These are phyloP conservation scores for Trematocara unimaculatum DNA, from an alignment of 2,113 vertebrate species.

Conservation along the genomic window DNA sequence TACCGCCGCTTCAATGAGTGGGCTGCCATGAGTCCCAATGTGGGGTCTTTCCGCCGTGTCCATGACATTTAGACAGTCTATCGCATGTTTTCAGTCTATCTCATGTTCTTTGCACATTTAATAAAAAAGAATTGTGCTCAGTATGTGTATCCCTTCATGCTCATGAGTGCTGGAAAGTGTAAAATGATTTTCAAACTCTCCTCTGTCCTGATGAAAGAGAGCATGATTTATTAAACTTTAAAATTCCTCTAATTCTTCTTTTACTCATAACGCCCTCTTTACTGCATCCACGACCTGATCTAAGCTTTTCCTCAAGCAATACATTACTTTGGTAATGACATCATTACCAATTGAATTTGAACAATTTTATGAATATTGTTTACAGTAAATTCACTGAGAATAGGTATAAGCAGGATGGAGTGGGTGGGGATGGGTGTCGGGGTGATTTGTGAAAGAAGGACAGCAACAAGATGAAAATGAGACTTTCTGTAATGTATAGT, in stretches of 20 bases:
- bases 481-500: neutral
- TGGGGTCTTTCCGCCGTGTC: slow-evolving; percentile 39
- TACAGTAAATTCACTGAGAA: neutral
- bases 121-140: slow-evolving; percentile 30
- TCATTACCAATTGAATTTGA: neutral
- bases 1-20: slow-evolving; percentile 45
- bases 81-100: neutral
- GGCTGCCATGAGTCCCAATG: slow-evolving; percentile 27
- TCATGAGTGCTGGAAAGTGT: neutral
- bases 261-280: neutral
- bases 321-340: neutral
- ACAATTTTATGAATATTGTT: neutral
- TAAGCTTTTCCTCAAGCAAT: neutral
- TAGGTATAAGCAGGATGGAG: neutral
- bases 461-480: neutral
- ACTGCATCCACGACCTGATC: neutral
- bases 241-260: neutral
- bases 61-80: neutral
- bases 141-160: neutral
- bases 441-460: neutral
- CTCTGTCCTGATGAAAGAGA: neutral
- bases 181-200: neutral
- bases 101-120: slow-evolving; percentile 3
- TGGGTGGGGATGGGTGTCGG: neutral
- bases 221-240: neutral